Evolutionary conservation across 2,797 vertebrate species (phyloP).

Genomic region (Sebastes matsubarae): DNA sequence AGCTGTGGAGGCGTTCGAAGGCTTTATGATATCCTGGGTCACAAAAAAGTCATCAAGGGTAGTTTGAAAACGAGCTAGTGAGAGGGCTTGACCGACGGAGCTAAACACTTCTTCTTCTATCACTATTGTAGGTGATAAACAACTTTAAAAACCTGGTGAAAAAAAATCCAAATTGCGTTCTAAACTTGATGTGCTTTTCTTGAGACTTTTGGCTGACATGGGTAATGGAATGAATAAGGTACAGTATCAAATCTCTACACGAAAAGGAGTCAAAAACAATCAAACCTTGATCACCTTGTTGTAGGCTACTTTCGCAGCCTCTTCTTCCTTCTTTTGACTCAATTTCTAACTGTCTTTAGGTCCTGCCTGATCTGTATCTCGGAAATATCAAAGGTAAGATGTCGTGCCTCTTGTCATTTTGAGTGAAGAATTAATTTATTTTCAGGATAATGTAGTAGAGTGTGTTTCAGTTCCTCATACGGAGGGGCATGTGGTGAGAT

Average conservation of each 20-base stretch:
- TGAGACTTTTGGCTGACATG: slow-evolving; percentile 45
- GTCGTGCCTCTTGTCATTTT: not conserved
- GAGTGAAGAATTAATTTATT: slow-evolving; percentile 53
- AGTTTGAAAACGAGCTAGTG: slow-evolving; percentile 2
- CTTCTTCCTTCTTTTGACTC: not conserved
- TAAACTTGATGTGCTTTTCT: not conserved
- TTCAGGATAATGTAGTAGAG: slow-evolving; percentile 45
- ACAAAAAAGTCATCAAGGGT: not conserved
- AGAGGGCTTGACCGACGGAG: not conserved
- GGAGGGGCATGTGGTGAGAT: slow-evolving; percentile 70
- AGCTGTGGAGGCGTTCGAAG: not conserved
- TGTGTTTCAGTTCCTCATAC: slow-evolving; percentile 80
- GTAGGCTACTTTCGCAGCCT: not conserved
- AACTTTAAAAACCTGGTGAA: not conserved
- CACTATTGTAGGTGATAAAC: not conserved
- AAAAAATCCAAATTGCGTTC: not conserved
- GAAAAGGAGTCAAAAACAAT: not conserved
- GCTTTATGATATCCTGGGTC: slow-evolving; percentile 38
- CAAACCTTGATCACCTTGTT: not conserved
- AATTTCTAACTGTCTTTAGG: slow-evolving; percentile 67
- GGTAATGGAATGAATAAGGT: slow-evolving; percentile 82
- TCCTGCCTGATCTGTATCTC: slow-evolving; percentile 90
- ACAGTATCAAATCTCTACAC: not conserved
- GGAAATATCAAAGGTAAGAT: slow-evolving; percentile 92
- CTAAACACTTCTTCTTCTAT: not conserved